Evolutionary conservation across 2,888 invertebrate species (phyloP).

Genomic region (Drosophila borealis): DNA sequence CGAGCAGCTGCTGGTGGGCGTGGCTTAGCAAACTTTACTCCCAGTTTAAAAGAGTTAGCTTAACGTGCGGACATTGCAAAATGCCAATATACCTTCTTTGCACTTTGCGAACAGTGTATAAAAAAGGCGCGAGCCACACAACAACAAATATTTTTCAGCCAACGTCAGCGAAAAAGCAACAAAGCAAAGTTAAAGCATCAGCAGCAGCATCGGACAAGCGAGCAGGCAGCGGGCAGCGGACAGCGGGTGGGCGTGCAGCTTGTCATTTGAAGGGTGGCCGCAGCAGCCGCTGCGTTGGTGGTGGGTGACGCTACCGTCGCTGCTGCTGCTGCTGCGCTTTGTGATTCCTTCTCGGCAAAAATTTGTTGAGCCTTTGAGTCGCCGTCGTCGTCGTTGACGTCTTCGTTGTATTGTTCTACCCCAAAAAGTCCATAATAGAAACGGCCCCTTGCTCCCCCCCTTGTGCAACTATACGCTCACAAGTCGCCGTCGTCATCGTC

Average conservation of each 20-base stretch:
- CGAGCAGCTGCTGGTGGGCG: too few species aligned
- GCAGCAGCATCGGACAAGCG: constrained; percentile 19
- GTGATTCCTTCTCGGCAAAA: constrained; percentile 73
- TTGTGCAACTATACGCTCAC: constrained; percentile 24
- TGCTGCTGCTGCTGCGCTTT: constrained; percentile 66
- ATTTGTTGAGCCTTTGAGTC: constrained; percentile 76
- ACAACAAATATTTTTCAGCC: constrained; percentile 46
- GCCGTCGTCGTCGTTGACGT: constrained; percentile 30
- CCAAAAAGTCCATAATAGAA: constrained; percentile 69
- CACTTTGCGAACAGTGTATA: constrained; percentile 12
- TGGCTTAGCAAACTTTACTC: too few species aligned
- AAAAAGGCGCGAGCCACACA: constrained; percentile 59
- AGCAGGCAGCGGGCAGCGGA: constrained; percentile 11
- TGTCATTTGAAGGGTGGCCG: constrained; percentile 49
- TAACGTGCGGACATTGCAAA: not conserved
- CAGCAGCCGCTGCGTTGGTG: constrained; percentile 63
- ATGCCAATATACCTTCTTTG: constrained; percentile 5
- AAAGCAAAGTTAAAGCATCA: constrained; percentile 43
- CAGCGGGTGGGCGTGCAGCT: constrained; percentile 19
- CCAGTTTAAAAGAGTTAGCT: not conserved
- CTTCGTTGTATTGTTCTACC: constrained; percentile 71
- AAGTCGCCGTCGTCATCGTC: constrained; percentile 33
- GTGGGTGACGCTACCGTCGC: constrained; percentile 60
- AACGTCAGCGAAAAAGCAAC: constrained; percentile 69
- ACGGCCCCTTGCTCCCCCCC: constrained; percentile 18